Percentiles rank a stretch among this genome's conserved stretches.
These are phyloP conservation scores for Loripinus fragilis DNA, from an alignment of 2,888 invertebrate species.

Conservation along the genomic window DNA sequence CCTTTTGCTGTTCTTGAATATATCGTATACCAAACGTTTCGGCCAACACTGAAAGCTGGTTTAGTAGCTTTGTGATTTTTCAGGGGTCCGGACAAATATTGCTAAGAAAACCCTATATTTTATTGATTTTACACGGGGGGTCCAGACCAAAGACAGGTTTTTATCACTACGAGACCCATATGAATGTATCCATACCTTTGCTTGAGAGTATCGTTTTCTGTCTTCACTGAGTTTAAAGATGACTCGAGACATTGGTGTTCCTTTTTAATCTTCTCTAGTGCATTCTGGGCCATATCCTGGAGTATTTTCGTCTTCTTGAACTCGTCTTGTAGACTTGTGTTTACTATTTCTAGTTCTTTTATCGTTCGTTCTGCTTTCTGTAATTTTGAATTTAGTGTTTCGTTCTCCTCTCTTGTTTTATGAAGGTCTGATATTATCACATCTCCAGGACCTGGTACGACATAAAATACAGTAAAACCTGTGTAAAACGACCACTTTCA, in stretches of 20 bases:
- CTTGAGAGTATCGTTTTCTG: slow-evolving; percentile 74
- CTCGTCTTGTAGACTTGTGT: slow-evolving; percentile 67
- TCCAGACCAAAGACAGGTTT: too few species aligned
- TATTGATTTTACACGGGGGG: too few species aligned
- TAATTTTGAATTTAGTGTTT: slow-evolving; percentile 63
- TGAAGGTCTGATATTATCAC: slow-evolving; percentile 73
- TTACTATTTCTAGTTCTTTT: slow-evolving; percentile 71
- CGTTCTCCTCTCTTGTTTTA: slow-evolving; percentile 71
- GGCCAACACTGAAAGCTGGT: too few species aligned
- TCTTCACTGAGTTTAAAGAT: slow-evolving; percentile 63
- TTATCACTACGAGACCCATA: too few species aligned
- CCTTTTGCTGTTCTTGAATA: too few species aligned
- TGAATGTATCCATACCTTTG: slow-evolving; percentile 64
- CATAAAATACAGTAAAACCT: too few species aligned
- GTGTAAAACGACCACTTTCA: too few species aligned
- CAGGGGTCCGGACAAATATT: too few species aligned
- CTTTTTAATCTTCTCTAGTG: slow-evolving; percentile 72
- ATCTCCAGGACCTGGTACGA: slow-evolving; percentile 76
- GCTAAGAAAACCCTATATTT: too few species aligned
- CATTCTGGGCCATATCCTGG: slow-evolving; percentile 72
- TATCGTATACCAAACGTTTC: too few species aligned
- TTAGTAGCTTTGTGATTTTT: too few species aligned
- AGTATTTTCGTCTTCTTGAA: slow-evolving; percentile 73
- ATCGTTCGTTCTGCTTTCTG: slow-evolving; percentile 70
- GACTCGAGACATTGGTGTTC: slow-evolving; percentile 72